Evolutionary conservation across 2,888 invertebrate species (phyloP), one percentile per base, ranked within the genome.

Genomic region (Phortica okadai): DNA sequence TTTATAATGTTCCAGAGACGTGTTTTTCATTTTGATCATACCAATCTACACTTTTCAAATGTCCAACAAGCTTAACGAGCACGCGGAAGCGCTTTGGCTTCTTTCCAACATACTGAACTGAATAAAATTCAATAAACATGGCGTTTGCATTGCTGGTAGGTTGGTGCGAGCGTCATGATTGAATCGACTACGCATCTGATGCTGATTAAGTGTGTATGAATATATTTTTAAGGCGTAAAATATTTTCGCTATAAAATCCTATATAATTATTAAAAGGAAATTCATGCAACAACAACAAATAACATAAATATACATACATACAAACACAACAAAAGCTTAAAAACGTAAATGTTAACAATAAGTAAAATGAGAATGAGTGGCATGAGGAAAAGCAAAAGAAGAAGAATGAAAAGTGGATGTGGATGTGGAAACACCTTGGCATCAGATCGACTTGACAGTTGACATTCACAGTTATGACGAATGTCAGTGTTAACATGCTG

Each of bases 381-480:
- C 6, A 16, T 5, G 16, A 10, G 25, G 21, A 16, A 8, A n/a
- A 1, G 59, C 7, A n/a, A 16, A 4, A 3, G 21, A 59, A 2
- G 59, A n/a, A 59, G 1, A n/a, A 16, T 59, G 4, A 21, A 8
- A 6, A 59, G 5, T 14, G 21, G 6, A 16, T 59, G 16, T 10
- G n/a, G 33, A 41, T 41, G 33, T 66, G 21, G 21, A 21, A 66
- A 66, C 70, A 72, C 70, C 70, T 72, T 72, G 70, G 56, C 33
- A 41, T 11, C 33, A 50, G 50, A 70, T 70, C 69, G 54, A 56
- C 11, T 56, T 72, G 70, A 72, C 70, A 72, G 70, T 72, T 72
- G 70, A 72, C 70, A 56, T 72, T 72, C 70, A 72, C 45, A 25
- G 14, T 56, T 25, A 54, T 72, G 70, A 72, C 54, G 56, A 72